Base-by-base conservation (phyloP, 1,140 invertebrate genomes). In the Drosophila ambigua region DNA sequence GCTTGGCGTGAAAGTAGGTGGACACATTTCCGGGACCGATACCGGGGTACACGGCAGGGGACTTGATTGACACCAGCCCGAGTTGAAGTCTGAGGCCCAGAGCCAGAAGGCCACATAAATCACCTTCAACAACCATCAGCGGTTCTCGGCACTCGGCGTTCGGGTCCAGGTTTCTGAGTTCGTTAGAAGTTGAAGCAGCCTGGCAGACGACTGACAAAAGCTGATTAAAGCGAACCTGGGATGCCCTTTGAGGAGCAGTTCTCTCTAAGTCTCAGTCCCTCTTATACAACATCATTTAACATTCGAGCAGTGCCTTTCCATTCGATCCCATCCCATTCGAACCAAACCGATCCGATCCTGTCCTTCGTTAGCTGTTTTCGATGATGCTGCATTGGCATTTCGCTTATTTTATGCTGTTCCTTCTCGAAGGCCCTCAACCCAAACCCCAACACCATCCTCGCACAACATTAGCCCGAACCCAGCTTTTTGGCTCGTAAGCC, bases 1-100 rank as follows among this genome's bases (percentile, higher is more conserved):
- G 35, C n/a, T 59, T 59, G 73, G 81, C 74, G 82, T 85, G 82
- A 85, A 81, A 85, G 81, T 85, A 77, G 82, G 75, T 89, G 84
- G 79, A 88, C 72, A 71, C 54, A 76, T 79, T 79, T 87, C 84
- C 76, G 81, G 75, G 23, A 26, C 55, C 65, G 54, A 43, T 68
- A 49, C 65, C 65, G 65, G 11, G 35, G 35, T 11, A 39, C 35
- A 11, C 45, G 31, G 44, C 45, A 46, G 54, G 54, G 54, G 24
- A 57, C 54, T 72, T 74, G 72, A 74, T 74, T 87, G 77, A 77
- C 80, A 84, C 60, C 52, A 57, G 57, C 58, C 35, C 11, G 9
- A 45, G 28, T 31, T 23, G 35, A 35, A 15, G 31, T 9, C 35
- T 39, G 35, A 35, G 35, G 35, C 46, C n/a, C 20, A 54, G 9